Evolutionary conservation across 2,113 vertebrate genomes (phyloP).

Genomic region (Rostratula benghalensis): DNA sequence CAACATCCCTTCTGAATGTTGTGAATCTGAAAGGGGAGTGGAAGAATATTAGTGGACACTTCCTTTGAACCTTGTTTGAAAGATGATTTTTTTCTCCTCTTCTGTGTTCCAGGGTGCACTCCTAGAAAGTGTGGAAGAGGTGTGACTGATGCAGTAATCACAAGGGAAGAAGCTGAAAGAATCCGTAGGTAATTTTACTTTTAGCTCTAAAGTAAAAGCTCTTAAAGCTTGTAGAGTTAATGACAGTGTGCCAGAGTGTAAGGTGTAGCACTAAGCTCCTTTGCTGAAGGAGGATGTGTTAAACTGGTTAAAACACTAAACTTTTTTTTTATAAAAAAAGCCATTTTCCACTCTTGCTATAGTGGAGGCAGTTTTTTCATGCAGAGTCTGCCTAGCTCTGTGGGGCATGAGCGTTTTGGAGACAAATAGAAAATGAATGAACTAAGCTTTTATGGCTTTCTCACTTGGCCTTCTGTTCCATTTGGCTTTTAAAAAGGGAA

Average conservation of each 20-base stretch:
- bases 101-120: conserved; percentile 84
- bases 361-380: neutral
- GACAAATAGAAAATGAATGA: neutral
- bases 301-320: neutral
- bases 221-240: neutral
- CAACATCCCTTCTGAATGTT: neutral
- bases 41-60: neutral
- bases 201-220: neutral
- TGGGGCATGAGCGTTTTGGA: neutral
- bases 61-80: neutral
- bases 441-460: neutral
- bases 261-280: neutral
- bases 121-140: conserved; percentile 90
- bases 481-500: neutral
- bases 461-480: neutral
- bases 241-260: neutral
- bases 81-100: neutral
- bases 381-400: neutral
- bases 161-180: conserved; percentile 81
- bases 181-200: conserved; percentile 74
- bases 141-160: conserved; percentile 83
- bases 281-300: neutral
- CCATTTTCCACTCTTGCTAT: neutral
- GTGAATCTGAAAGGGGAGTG: neutral
- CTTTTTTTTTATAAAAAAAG: neutral